Evolutionary conservation across 1,140 invertebrate genomes (phyloP), one percentile per base, ranked within the genome.

Genomic region (Listronotus oregonensis): DNA sequence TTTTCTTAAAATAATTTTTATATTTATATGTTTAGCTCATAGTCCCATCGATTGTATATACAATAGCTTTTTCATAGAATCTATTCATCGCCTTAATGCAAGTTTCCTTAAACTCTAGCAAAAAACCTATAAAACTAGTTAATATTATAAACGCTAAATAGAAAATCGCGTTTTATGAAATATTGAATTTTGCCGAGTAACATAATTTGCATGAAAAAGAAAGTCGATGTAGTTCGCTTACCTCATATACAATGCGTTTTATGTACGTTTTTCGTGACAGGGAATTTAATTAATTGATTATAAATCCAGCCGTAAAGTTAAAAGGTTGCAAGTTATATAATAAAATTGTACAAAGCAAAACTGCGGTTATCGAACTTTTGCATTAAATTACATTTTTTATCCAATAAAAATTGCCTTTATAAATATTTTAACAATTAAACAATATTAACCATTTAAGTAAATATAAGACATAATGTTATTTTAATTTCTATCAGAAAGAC

Each of bases 281-380:
- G 60, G 21, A 63, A 54, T 63, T 63, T 63, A 63, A 63, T 63
- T 54, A 63, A 63, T 63, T 63, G 49, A 63, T 63, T 63, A 54
- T 32, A 63, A 63, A 54, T 63, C 40, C 32, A 31, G 31, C 21
- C 47, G 15, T 21, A 60, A 50, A 31, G 43, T 49, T 49, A 49
- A 27, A 49, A 49, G 46, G 5, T 49, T 21, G 46, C 15, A 49
- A 49, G 15, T 27, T 17, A 49, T 9, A 49, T 27, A 27, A 27
- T 27, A 27, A 27, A 27, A 27, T 27, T 27, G 21, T 27, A 27
- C 21, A 27, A 27, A 27, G 21, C 5, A 27, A 27, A 27, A 27
- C 5, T 27, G 21, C 21, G 21, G 21, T 27, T 27, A 27, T 27
- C 21, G 21, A 27, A 27, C 21, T 27, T 27, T 27, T 27, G 21